phyloP scores from a whole-genome alignment of 2,888 invertebrate genomes.

The Stenurella melanura region DNA sequence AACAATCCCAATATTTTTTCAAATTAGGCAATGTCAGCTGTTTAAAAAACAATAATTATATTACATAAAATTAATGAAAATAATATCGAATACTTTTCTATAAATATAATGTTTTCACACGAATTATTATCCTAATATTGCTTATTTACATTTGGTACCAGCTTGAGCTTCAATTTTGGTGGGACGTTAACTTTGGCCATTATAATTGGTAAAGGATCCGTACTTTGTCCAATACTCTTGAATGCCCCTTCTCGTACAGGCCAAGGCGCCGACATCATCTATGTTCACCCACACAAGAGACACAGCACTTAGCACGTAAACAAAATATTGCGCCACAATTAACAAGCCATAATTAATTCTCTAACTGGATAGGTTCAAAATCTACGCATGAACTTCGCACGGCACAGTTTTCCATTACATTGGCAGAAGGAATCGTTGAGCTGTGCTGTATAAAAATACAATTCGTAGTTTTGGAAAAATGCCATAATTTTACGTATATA shows the following conservation, averaged over 20 bases:
- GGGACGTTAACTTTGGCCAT: conserved; percentile 54
- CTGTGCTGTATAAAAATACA: conserved; percentile 54
- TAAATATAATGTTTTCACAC: neutral
- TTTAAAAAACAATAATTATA: too few relatives aligned
- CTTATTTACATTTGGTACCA: conserved; percentile 51
- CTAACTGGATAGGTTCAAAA: neutral
- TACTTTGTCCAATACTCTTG: conserved; percentile 73
- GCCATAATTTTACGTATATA: conserved; percentile 50
- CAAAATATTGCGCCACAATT: conserved; percentile 32
- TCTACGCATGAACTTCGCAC: conserved; percentile 27
- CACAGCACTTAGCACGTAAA: conserved; percentile 26
- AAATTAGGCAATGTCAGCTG: too few relatives aligned
- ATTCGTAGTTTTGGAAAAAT: conserved; percentile 52
- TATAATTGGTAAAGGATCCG: conserved; percentile 52
- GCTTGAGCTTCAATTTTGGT: conserved; percentile 55
- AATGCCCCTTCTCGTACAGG: conserved; percentile 80
- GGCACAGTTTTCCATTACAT: conserved; percentile 27
- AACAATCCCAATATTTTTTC: too few relatives aligned
- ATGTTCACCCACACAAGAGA: neutral
- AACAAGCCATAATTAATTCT: conserved; percentile 16
- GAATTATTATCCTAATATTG: neutral
- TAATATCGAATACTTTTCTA: neutral
- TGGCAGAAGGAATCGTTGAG: conserved; percentile 41
- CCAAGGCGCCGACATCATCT: conserved; percentile 81
- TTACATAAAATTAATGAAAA: neutral